A percentile compares a stretch with the other conserved stretches of the same genome.
Evolutionary conservation across 2,888 invertebrate genomes (phyloP).

Genomic region (Megalurothrips usitatus): DNA sequence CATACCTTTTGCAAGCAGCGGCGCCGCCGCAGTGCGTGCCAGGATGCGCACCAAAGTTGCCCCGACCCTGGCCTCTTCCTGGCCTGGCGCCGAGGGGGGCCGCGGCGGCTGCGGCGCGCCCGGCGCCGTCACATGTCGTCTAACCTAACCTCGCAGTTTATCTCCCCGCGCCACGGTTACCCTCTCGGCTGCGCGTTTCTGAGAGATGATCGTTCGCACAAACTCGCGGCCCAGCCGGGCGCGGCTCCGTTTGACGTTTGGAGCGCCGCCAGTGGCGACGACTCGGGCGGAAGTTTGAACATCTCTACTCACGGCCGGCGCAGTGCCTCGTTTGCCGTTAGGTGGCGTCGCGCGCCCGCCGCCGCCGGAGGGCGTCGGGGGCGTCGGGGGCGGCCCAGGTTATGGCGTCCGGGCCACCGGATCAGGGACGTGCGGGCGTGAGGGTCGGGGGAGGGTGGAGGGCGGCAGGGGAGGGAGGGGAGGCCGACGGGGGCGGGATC

Average conservation of each 20-base stretch:
- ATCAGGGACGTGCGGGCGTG: too few relatives aligned
- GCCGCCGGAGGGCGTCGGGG: too few relatives aligned
- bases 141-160: too few relatives aligned
- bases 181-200: not conserved
- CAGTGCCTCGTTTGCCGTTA: not conserved
- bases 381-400: too few relatives aligned
- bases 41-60: too few relatives aligned
- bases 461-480: not conserved
- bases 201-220: conserved; percentile 10
- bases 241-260: conserved; percentile 9
- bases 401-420: too few relatives aligned
- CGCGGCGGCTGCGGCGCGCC: too few relatives aligned
- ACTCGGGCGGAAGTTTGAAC: conserved; percentile 8
- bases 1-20: too few relatives aligned
- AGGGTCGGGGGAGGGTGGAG: not conserved
- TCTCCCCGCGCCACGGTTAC: not conserved
- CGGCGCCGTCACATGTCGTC: too few relatives aligned
- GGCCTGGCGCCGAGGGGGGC: too few relatives aligned
- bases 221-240: not conserved
- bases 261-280: not conserved
- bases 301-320: not conserved
- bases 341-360: not conserved
- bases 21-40: not conserved
- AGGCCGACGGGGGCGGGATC: not conserved
- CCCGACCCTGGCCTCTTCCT: too few relatives aligned